Conservation (phyloP, 2,113 vertebrate species). For the Anguilla rostrata region DNA sequence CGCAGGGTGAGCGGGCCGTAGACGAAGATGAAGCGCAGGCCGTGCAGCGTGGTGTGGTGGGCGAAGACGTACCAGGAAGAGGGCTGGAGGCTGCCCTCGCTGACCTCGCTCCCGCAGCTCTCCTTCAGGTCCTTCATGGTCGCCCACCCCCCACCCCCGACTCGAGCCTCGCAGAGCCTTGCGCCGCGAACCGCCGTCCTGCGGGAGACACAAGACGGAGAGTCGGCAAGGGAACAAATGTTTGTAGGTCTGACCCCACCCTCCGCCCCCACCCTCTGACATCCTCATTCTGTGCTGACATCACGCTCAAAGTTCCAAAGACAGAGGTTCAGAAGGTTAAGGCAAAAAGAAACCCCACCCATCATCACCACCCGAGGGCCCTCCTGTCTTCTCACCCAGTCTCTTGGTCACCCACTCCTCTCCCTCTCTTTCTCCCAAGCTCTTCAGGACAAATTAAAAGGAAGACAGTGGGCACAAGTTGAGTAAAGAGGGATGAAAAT, state of each 20-base stretch:
- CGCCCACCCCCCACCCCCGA: slow-evolving; percentile 47
- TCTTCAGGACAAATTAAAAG: neutral
- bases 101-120: slow-evolving; percentile 81
- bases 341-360: neutral
- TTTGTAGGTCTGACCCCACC: slow-evolving; percentile 59
- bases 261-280: neutral
- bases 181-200: neutral
- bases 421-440: neutral
- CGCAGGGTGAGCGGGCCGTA: slow-evolving; percentile 80
- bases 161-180: slow-evolving; percentile 33
- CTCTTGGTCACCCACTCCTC: neutral
- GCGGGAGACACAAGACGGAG: slow-evolving; percentile 25
- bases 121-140: slow-evolving; percentile 91
- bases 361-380: neutral
- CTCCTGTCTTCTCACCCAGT: neutral
- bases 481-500: slow-evolving; percentile 14
- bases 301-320: neutral
- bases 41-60: slow-evolving; percentile 88
- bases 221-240: slow-evolving; percentile 35
- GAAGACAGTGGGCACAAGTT: neutral
- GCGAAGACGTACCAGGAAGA: slow-evolving; percentile 90
- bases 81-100: slow-evolving; percentile 80
- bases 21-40: slow-evolving; percentile 89
- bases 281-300: neutral
- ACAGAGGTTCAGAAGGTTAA: neutral